These are phyloP conservation scores for Hozukius guyotensis DNA, from an alignment of 2,797 vertebrate species.

Conservation along the genomic window DNA sequence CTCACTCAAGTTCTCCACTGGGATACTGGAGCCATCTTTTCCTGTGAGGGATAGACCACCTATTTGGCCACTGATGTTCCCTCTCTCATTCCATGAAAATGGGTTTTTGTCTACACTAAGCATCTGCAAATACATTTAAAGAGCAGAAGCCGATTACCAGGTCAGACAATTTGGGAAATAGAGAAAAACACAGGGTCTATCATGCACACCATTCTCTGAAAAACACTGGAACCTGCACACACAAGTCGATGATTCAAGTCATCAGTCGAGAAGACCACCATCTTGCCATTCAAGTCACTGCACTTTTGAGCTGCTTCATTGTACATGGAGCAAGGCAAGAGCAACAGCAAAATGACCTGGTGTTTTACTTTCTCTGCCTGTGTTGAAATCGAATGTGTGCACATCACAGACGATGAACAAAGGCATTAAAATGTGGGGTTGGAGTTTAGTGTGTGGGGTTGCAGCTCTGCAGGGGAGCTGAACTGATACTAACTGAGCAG, in stretches of 20 bases:
- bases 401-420: neutral
- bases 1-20: slow-evolving; percentile 83
- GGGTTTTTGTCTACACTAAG: slow-evolving; percentile 86
- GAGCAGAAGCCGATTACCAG: neutral
- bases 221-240: neutral
- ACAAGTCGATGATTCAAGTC: no score
- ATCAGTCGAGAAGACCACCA: neutral
- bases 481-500: neutral
- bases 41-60: slow-evolving; percentile 85
- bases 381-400: neutral
- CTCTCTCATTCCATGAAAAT: slow-evolving; percentile 81
- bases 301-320: neutral
- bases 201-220: neutral
- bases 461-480: neutral
- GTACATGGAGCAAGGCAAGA: neutral
- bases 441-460: neutral
- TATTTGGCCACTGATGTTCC: slow-evolving; percentile 83
- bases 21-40: slow-evolving; percentile 80
- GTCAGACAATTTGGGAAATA: neutral
- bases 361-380: neutral
- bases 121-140: slow-evolving; percentile 81
- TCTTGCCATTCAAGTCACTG: neutral
- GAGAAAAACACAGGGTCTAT: neutral
- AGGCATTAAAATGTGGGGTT: neutral
- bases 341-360: neutral